These are phyloP conservation scores for Sthenelais limicola DNA, from an alignment of 2,888 invertebrate species.

Conservation along the genomic window DNA sequence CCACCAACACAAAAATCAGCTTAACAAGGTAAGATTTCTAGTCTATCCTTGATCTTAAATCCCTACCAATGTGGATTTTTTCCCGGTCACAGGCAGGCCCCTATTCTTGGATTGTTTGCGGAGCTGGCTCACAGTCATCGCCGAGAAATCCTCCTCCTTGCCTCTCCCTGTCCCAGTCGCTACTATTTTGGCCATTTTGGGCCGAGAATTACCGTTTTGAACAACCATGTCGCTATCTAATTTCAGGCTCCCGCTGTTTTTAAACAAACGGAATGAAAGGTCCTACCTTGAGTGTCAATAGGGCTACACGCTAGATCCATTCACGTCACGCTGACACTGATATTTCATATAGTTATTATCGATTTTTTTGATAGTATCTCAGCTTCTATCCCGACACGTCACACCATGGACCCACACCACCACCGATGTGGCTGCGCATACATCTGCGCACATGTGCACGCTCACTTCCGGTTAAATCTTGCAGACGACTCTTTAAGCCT, in stretches of 20 bases:
- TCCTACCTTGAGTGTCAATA: slow-evolving; percentile 27
- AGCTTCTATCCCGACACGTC: too few species aligned
- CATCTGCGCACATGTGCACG: too few species aligned
- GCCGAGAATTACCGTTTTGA: slow-evolving; percentile 14
- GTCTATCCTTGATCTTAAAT: slow-evolving; percentile 21
- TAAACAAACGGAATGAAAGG: slow-evolving; percentile 6
- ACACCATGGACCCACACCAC: too few species aligned
- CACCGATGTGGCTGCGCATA: too few species aligned
- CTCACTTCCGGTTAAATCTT: too few species aligned
- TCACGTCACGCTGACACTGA: too few species aligned
- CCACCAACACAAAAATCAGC: slow-evolving; percentile 15
- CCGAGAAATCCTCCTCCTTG: slow-evolving; percentile 23
- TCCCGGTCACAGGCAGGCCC: slow-evolving; percentile 35
- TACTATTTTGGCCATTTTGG: too few species aligned
- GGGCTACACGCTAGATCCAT: slow-evolving; percentile 26
- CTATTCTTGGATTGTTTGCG: slow-evolving; percentile 32
- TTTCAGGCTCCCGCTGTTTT: slow-evolving; percentile 2
- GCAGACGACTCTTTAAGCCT: too few species aligned
- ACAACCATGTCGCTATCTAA: slow-evolving; percentile 35
- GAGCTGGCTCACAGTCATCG: slow-evolving; percentile 22
- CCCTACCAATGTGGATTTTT: slow-evolving; percentile 36
- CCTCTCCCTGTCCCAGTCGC: neutral
- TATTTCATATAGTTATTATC: too few species aligned
- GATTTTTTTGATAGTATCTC: too few species aligned
- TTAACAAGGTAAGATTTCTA: slow-evolving; percentile 32